These are phyloP conservation scores for Anthoscopus minutus DNA, from an alignment of 2,113 vertebrate species.

Conservation along the genomic window DNA sequence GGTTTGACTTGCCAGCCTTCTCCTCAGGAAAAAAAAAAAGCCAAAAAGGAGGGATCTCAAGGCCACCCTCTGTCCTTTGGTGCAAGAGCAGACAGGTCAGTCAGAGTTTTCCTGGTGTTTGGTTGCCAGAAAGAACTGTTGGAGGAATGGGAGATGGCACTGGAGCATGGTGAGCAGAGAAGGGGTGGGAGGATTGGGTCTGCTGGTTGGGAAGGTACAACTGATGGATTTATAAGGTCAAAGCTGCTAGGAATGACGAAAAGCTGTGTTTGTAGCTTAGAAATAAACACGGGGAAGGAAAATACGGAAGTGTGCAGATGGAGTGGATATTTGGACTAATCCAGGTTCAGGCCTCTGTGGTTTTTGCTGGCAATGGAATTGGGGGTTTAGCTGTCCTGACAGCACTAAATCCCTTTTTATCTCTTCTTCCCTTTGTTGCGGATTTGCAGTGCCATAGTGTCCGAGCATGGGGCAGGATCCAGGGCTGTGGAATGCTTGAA, in stretches of 20 bases:
- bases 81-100: neutral
- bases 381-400: neutral
- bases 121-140: neutral
- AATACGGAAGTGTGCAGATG: neutral
- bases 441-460: neutral
- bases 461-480: neutral
- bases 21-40: neutral
- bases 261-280: neutral
- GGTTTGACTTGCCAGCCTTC: neutral
- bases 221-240: neutral
- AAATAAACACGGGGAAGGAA: neutral
- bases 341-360: neutral
- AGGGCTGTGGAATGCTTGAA: rapidly evolving
- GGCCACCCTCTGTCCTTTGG: neutral
- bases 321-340: neutral
- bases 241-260: neutral
- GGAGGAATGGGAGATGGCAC: neutral
- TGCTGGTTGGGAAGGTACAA: neutral
- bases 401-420: conserved; percentile 1
- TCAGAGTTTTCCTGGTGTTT: neutral
- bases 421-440: neutral
- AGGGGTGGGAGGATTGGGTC: neutral
- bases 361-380: neutral
- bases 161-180: neutral
- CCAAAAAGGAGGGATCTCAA: neutral